Conservation (phyloP, 2,888 invertebrate genomes). For the Lasius fuliginosus region DNA sequence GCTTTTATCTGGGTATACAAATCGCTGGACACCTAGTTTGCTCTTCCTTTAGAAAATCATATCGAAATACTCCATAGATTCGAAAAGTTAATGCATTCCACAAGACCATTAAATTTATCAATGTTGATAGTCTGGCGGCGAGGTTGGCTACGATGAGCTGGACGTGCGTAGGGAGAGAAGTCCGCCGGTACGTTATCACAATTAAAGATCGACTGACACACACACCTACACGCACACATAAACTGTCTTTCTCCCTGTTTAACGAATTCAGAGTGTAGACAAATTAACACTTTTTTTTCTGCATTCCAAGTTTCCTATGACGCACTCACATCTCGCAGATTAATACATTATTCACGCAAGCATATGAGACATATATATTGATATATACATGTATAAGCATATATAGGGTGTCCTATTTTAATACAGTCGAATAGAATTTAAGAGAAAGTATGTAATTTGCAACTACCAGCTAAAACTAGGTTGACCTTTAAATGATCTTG, state of each 20-base stretch:
- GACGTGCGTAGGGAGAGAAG: conserved; percentile 84
- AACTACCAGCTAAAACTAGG: no score
- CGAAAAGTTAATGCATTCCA: conserved; percentile 40
- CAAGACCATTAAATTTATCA: conserved; percentile 76
- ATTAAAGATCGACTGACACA: conserved; percentile 41
- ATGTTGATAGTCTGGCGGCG: conserved; percentile 85
- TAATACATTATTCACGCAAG: conserved; percentile 44
- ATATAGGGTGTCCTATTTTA: not conserved
- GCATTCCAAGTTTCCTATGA: conserved; percentile 14
- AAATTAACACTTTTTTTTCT: conserved; percentile 60
- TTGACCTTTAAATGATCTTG: no score
- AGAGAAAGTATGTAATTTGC: no score
- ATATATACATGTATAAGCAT: conserved; percentile 2
- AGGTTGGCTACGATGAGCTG: conserved; percentile 85
- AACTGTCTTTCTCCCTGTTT: not conserved
- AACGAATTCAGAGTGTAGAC: conserved; percentile 17
- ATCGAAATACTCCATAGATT: not conserved
- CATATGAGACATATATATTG: conserved; percentile 15
- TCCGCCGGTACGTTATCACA: conserved; percentile 84
- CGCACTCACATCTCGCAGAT: conserved; percentile 2
- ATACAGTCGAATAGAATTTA: no score
- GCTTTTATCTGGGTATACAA: conserved; percentile 80
- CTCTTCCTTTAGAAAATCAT: not conserved
- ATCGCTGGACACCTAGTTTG: conserved; percentile 75
- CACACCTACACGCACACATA: not conserved